A percentile compares a stretch with the other conserved stretches of the same genome.
Conservation (phyloP, 2,888 invertebrate species). For the Drepanosiphum platanoidis region DNA sequence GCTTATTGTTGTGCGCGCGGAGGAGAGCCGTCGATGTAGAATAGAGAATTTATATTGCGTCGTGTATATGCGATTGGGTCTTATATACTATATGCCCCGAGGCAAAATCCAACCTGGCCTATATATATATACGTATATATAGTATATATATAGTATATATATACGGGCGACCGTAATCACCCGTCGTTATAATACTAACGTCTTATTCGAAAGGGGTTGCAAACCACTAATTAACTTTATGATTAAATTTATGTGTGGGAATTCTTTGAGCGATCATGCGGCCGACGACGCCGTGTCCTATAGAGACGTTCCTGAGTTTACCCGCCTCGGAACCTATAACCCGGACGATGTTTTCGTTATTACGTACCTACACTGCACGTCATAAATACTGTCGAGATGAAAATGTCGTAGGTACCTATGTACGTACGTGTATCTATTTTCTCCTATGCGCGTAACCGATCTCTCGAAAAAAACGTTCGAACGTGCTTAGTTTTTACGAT, state of each 20-base stretch:
- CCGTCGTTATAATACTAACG: constrained; percentile 26
- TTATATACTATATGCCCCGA: constrained; percentile 20
- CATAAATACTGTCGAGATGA: not conserved
- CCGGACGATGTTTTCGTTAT: not conserved
- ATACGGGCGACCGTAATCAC: not conserved
- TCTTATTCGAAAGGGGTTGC: constrained; percentile 57
- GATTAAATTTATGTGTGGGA: constrained; percentile 55
- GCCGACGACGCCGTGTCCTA: not conserved
- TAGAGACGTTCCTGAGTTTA: constrained; percentile 12
- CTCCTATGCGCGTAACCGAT: not conserved
- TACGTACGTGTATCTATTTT: no score
- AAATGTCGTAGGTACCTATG: not conserved
- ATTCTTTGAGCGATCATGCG: not conserved
- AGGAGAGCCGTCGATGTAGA: constrained; percentile 4
- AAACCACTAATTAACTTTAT: constrained; percentile 60
- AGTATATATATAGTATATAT: not conserved
- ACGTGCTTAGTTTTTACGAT: not conserved
- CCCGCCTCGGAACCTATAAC: not conserved
- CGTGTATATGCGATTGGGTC: constrained; percentile 5
- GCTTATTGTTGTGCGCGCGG: not conserved
- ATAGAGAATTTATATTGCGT: not conserved
- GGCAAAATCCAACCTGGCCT: constrained; percentile 22
- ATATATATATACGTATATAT: no score
- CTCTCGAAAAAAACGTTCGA: not conserved
- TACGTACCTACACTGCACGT: no score